These are phyloP conservation scores for Nysson spinosus DNA, from an alignment of 2,888 invertebrate genomes.

Conservation along the genomic window DNA sequence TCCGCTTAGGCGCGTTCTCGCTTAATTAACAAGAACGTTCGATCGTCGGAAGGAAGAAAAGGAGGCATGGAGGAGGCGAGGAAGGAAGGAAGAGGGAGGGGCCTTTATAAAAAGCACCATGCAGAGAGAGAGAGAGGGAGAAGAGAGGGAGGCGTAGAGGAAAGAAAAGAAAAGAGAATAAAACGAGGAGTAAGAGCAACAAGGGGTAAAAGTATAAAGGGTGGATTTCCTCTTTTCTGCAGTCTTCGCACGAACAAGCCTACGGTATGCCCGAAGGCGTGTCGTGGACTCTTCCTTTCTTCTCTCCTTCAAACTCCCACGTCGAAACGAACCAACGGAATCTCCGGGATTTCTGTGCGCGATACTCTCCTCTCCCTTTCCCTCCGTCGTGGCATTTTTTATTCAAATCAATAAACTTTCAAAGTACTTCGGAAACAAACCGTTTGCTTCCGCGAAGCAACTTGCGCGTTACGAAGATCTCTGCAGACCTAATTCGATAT, in stretches of 20 bases:
- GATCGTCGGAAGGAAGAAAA: background rate
- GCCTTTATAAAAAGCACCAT: background rate
- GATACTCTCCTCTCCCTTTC: too few species aligned
- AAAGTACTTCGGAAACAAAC: too few species aligned
- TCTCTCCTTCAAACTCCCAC: constrained; percentile 20
- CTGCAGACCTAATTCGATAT: too few species aligned
- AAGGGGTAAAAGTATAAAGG: background rate
- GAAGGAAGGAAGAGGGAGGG: background rate
- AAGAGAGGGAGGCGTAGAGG: constrained; percentile 1
- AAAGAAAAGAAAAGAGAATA: constrained; percentile 3
- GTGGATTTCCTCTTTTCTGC: constrained; percentile 40
- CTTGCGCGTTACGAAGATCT: too few species aligned
- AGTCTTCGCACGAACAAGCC: constrained; percentile 45
- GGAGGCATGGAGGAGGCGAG: background rate
- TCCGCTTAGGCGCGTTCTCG: too few species aligned
- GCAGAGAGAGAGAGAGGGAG: background rate
- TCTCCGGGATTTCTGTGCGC: background rate
- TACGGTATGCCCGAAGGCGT: constrained; percentile 37
- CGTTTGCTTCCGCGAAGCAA: too few species aligned
- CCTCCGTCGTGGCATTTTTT: too few species aligned
- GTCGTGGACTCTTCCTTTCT: constrained; percentile 11
- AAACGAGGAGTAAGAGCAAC: too few species aligned
- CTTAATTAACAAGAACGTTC: constrained; percentile 17
- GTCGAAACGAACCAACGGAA: constrained; percentile 6
- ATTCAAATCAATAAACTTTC: too few species aligned